Conservation (phyloP, 2,797 vertebrate genomes). For the Pseudochaenichthys georgianus region DNA sequence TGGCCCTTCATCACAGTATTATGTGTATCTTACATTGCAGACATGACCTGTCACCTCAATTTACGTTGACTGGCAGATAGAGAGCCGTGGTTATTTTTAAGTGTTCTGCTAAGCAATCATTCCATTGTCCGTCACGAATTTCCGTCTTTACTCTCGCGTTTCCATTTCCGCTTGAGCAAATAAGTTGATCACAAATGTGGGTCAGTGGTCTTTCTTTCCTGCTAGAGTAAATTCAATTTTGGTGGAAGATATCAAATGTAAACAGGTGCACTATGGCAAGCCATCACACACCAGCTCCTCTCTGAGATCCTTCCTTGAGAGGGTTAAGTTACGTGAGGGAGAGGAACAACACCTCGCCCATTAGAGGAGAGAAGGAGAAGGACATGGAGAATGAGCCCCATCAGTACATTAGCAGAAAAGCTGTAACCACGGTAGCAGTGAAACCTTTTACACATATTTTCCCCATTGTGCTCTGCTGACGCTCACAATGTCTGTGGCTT, state of each 20-base stretch:
- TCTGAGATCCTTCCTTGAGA: constrained; percentile 74
- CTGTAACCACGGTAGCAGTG: constrained; percentile 3
- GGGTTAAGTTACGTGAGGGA: constrained; percentile 55
- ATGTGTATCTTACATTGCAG: not conserved
- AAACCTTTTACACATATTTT: constrained; percentile 35
- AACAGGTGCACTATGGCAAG: constrained; percentile 73
- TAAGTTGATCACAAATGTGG: constrained; percentile 87
- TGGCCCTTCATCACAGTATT: constrained; percentile 5
- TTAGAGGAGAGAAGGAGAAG: constrained; percentile 28
- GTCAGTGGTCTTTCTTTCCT: constrained; percentile 74
- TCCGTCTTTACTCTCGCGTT: constrained; percentile 33
- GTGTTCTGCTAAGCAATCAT: constrained; percentile 19
- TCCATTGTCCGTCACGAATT: constrained; percentile 40
- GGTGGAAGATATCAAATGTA: constrained; percentile 80
- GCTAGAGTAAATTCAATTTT: constrained; percentile 79
- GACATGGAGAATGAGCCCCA: constrained; percentile 40
- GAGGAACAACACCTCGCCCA: constrained; percentile 32
- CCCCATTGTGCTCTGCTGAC: constrained; percentile 12
- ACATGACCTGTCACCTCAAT: not conserved
- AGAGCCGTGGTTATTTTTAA: not conserved
- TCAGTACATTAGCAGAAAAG: constrained; percentile 31
- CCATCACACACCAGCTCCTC: constrained; percentile 74
- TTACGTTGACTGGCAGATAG: constrained; percentile 15
- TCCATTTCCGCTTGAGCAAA: constrained; percentile 67
- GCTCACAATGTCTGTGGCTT: constrained; percentile 18